Evolutionary conservation across 2,888 invertebrate species (phyloP).

Genomic region (Julus scanicus): DNA sequence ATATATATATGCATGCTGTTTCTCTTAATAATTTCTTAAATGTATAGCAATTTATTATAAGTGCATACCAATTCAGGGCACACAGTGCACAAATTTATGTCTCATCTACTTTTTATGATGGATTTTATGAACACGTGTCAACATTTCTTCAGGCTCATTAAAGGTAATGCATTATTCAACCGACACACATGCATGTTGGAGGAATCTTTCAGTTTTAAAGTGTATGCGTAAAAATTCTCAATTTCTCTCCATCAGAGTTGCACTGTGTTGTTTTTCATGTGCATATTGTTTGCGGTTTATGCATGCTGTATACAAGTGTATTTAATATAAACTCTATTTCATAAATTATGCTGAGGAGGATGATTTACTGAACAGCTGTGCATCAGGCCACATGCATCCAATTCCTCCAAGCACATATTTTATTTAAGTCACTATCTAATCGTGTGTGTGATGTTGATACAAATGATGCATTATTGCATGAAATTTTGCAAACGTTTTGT

Average conservation of each 20-base stretch:
- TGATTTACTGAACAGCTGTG: constrained; percentile 15
- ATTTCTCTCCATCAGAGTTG: not conserved
- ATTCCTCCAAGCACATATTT: not conserved
- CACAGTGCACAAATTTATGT: no score
- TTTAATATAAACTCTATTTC: not conserved
- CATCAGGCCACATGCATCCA: not conserved
- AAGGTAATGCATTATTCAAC: no score
- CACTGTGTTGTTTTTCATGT: not conserved
- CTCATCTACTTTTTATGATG: no score
- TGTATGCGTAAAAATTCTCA: not conserved
- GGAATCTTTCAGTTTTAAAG: no score
- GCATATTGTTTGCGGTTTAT: not conserved
- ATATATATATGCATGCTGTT: no score
- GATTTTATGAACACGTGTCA: no score
- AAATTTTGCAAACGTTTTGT: not conserved
- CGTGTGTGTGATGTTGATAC: constrained; percentile 5
- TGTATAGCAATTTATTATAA: no score
- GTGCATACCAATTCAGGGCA: no score
- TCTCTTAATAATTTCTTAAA: no score
- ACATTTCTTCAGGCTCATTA: no score
- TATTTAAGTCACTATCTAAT: constrained; percentile 3
- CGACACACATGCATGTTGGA: no score
- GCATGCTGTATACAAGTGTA: not conserved
- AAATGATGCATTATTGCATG: not conserved
- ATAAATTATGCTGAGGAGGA: not conserved